Evolutionary conservation across 2,888 invertebrate genomes (phyloP).

Genomic region (Selenia dentaria): DNA sequence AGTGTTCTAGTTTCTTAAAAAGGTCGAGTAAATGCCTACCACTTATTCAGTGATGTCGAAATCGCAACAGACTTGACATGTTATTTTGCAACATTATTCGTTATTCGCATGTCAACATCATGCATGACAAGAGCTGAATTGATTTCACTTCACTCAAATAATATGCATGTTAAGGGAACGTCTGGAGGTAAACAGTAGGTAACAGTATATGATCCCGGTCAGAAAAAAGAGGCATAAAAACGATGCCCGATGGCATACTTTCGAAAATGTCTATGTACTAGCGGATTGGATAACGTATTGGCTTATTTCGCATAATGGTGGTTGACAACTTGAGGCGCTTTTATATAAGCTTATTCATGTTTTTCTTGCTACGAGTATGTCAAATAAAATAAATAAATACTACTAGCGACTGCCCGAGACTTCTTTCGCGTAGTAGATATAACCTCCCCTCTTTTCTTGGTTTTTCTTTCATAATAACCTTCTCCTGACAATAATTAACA

Average conservation of each 20-base stretch:
- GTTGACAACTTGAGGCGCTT: too few species aligned
- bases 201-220: conserved; percentile 7
- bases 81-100: conserved; percentile 32
- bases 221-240: background rate
- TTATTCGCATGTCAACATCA: conserved; percentile 35
- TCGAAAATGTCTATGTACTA: conserved; percentile 3
- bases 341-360: too few species aligned
- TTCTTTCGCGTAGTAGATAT: too few species aligned
- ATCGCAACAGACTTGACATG: conserved; percentile 34
- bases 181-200: conserved; percentile 13
- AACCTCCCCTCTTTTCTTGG: too few species aligned
- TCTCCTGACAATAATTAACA: too few species aligned
- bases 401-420: too few species aligned
- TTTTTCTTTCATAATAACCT: too few species aligned
- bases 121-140: conserved; percentile 32
- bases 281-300: conserved; percentile 3
- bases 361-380: too few species aligned
- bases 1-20: conserved; percentile 27
- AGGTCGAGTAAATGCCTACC: conserved; percentile 23
- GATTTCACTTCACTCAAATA: conserved; percentile 34
- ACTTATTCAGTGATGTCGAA: conserved; percentile 31
- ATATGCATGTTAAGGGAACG: conserved; percentile 20
- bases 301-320: background rate
- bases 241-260: conserved; percentile 21
- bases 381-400: too few species aligned